Conservation (phyloP, 2,797 vertebrate genomes). For the Gouania willdenowi region DNA sequence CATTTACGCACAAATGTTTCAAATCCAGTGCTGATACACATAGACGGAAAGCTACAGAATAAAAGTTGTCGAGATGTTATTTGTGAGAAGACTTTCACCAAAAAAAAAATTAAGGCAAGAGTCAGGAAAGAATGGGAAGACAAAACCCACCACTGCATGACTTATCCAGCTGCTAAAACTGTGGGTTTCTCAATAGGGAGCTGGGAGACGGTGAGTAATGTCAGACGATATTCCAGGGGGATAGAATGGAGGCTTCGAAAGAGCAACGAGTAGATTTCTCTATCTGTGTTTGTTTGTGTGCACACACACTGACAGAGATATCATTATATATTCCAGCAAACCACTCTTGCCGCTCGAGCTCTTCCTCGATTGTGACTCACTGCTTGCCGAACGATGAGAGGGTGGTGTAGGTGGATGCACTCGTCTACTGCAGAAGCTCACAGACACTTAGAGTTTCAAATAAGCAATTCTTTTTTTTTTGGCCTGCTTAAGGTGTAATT, state of each 20-base stretch:
- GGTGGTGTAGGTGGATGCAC: conserved; percentile 41
- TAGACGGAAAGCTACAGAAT: conserved; percentile 1
- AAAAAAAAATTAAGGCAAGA: conserved; percentile 26
- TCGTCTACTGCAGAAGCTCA: conserved; percentile 10
- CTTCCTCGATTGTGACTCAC: conserved; percentile 48
- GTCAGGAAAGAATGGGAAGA: conserved; percentile 40
- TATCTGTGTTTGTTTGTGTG: conserved; percentile 13
- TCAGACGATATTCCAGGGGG: conserved; percentile 46
- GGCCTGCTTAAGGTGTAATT: conserved; percentile 2
- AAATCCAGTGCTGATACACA: conserved; percentile 8
- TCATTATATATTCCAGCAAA: conserved; percentile 45
- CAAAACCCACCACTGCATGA: conserved; percentile 45
- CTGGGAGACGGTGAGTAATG: conserved; percentile 54
- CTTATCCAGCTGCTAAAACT: conserved; percentile 51
- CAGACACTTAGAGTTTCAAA: conserved; percentile 11
- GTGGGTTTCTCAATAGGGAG: conserved; percentile 29
- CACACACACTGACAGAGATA: conserved; percentile 19
- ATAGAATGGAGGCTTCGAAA: conserved; percentile 20
- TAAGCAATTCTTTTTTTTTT: no score
- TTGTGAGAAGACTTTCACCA: conserved; percentile 19
- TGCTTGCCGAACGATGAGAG: conserved; percentile 31
- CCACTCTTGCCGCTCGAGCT: conserved; percentile 30
- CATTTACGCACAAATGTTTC: conserved; percentile 30
- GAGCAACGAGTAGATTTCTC: conserved; percentile 16
- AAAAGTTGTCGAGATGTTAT: conserved; percentile 14